Evolutionary conservation across 2,888 invertebrate genomes (phyloP).

Genomic region (Orthosia cruda): DNA sequence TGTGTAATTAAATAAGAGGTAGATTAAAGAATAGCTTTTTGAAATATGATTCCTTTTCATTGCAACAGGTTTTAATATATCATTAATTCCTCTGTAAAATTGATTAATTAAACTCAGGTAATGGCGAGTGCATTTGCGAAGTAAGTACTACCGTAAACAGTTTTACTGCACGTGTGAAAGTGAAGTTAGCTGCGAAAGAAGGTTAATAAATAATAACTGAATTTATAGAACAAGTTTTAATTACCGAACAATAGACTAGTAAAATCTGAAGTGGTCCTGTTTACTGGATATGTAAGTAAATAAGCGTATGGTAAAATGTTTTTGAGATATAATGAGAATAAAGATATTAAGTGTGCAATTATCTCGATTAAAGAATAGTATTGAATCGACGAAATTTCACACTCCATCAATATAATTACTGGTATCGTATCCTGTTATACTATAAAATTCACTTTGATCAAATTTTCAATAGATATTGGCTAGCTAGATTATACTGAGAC

Average conservation of each 20-base stretch:
- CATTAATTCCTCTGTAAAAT: constrained; percentile 19
- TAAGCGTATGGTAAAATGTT: too few species aligned
- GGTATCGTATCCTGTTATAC: too few species aligned
- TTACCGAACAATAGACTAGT: neutral
- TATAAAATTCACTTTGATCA: too few species aligned
- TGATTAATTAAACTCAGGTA: constrained; percentile 42
- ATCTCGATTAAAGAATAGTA: neutral
- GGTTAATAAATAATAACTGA: constrained; percentile 20
- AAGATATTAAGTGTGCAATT: neutral
- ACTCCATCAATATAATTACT: too few species aligned
- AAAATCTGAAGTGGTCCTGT: neutral
- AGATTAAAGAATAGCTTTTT: neutral
- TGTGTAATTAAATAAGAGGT: too few species aligned
- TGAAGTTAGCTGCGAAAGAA: constrained; percentile 6
- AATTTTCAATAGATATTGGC: too few species aligned
- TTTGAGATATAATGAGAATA: too few species aligned
- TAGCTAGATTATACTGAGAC: neutral
- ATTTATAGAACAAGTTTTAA: constrained; percentile 9
- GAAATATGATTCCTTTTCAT: neutral
- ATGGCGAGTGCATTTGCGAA: constrained; percentile 39
- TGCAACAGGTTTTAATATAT: constrained; percentile 2
- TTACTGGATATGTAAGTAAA: neutral
- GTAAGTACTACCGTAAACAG: constrained; percentile 37
- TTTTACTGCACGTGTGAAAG: constrained; percentile 30
- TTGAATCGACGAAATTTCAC: too few species aligned